Base-by-base conservation (phyloP, 2,888 invertebrate species). In the Acleris literana region DNA sequence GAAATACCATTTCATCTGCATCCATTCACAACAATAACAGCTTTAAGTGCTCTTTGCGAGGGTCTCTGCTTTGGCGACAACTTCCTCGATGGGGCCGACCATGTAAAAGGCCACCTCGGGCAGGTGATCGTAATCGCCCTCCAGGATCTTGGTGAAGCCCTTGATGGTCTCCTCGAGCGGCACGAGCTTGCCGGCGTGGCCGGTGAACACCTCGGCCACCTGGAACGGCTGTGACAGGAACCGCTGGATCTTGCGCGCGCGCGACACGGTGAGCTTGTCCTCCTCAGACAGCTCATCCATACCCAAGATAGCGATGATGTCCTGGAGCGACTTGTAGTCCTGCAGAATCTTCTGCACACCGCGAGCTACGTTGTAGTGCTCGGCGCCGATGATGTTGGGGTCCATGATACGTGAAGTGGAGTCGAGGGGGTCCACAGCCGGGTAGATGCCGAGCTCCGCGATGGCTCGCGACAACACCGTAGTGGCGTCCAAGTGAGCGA, bases 331-430 rank as follows among this genome's bases (percentile, higher is more conserved):
- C 81, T 95, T 95, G 89, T 95, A 95, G 84, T 95, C 96, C 76
- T 98, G 98, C 64, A 98, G 94, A 78, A 98, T 97, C 87, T 98
- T 98, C 89, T 98, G 98, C 61, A 98, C 98, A 70, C 96, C 96
- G 93, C 98, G 95, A 71, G 98, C 98, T 67, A 97, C 94, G 76
- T 95, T 95, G 93, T 98, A 98, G 88, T 98, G 98, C 82, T 97
- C 97, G 11, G 94, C 90, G 69, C 98, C 98, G 73, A 98, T 97
- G 77, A 98, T 94, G 84, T 97, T 97, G 68, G 98, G 97, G 90
- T 98, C 98, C 95, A 98, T 96, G 84, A 98, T 97, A 94, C 98
- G 97, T 6, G 97, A 97, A 48, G 97, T 97, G 25, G 98, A 98
- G 87, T 98, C 98, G 51, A 98, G 94, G 16, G 98, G 98, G 93